These are phyloP conservation scores for Fragum sueziense DNA, from an alignment of 2,888 invertebrate genomes.

Conservation along the genomic window DNA sequence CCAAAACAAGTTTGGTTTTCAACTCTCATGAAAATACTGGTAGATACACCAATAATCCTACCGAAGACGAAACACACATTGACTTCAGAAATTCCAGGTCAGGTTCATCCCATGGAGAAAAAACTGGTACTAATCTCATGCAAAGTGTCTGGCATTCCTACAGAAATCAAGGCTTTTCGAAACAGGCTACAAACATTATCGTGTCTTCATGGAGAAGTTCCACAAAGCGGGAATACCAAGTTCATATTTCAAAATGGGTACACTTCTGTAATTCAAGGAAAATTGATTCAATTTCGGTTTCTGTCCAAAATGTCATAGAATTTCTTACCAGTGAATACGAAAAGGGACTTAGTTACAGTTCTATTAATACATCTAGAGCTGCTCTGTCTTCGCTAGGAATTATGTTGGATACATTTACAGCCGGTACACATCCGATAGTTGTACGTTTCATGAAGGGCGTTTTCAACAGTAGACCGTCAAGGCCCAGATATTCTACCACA, in stretches of 20 bases:
- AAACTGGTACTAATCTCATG: too few relatives aligned
- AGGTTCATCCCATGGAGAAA: too few relatives aligned
- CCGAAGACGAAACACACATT: too few relatives aligned
- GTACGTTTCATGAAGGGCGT: constrained; percentile 48
- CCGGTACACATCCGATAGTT: constrained; percentile 17
- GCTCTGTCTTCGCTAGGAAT: constrained; percentile 19
- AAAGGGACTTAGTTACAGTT: constrained; percentile 43
- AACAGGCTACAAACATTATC: constrained; percentile 39
- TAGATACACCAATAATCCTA: too few relatives aligned
- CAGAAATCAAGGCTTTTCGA: constrained; percentile 37
- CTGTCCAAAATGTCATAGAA: constrained; percentile 12
- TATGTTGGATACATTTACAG: too few relatives aligned
- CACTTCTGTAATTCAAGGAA: constrained; percentile 20
- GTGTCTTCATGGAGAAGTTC: constrained; percentile 46
- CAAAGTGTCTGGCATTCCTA: constrained; percentile 43
- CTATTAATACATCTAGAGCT: too few relatives aligned
- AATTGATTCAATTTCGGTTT: constrained; percentile 29
- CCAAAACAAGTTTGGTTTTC: too few relatives aligned
- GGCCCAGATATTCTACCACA: constrained; percentile 44
- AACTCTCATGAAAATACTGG: too few relatives aligned
- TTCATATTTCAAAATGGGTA: constrained; percentile 49
- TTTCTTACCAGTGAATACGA: constrained; percentile 40
- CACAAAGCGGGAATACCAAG: constrained; percentile 50
- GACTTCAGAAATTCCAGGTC: too few relatives aligned
- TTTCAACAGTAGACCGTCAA: constrained; percentile 42